These are phyloP conservation scores for Erebia ligea DNA, from an alignment of 2,888 invertebrate species.

Conservation along the genomic window DNA sequence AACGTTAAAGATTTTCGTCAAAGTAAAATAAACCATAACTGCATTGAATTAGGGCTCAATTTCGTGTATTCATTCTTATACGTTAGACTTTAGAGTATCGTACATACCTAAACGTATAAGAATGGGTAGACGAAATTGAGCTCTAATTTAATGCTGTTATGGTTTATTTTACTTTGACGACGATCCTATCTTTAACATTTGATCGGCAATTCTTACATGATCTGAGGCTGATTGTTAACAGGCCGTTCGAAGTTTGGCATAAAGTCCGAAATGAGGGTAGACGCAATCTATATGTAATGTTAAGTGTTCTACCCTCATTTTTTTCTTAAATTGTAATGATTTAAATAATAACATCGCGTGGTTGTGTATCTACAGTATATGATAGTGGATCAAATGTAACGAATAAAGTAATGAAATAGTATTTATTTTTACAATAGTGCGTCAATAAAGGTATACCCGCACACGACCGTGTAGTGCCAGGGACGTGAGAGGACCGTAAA, in stretches of 20 bases:
- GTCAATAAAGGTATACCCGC: neutral
- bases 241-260: neutral
- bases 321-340: neutral
- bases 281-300: neutral
- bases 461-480: neutral
- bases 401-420: conserved; percentile 39
- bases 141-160: no score
- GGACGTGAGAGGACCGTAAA: neutral
- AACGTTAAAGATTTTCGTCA: no score
- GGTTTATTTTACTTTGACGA: no score
- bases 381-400: conserved; percentile 35
- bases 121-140: no score
- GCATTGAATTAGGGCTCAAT: no score
- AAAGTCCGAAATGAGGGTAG: neutral
- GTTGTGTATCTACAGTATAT: conserved; percentile 18
- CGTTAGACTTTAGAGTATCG: no score
- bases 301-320: neutral
- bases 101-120: no score
- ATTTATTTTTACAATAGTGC: conserved; percentile 39
- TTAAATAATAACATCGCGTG: conserved; percentile 8
- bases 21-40: no score
- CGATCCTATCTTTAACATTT: no score
- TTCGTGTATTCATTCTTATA: no score
- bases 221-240: no score
- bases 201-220: no score